phyloP scores from a whole-genome alignment of 2,113 vertebrate species.

The Prolemur simus region DNA sequence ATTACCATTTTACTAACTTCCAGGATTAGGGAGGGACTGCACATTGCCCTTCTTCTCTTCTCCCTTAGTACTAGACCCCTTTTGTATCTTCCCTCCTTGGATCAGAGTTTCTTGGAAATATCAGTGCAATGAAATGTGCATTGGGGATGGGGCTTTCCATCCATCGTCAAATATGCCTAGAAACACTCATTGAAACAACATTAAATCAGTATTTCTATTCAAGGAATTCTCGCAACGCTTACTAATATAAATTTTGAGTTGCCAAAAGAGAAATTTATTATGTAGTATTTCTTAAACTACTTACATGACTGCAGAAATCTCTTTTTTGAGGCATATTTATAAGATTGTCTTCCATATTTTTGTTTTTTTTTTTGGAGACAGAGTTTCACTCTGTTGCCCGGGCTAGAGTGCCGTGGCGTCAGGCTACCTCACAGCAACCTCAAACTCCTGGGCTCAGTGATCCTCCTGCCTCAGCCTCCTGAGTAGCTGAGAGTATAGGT shows the following conservation, averaged over 20 bases:
- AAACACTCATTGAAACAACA: neutral
- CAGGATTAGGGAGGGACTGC: neutral
- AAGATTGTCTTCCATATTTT: neutral
- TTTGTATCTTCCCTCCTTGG: neutral
- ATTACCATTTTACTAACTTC: constrained; percentile 30
- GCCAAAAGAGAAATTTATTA: constrained; percentile 20
- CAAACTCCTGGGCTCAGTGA: no score
- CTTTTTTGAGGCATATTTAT: constrained; percentile 24
- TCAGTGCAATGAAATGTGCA: neutral
- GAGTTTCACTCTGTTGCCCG: no score
- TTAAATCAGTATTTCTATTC: constrained; percentile 2
- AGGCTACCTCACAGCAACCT: no score
- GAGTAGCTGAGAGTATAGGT: no score
- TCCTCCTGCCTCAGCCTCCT: no score
- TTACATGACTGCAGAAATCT: neutral
- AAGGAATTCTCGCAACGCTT: constrained; percentile 36
- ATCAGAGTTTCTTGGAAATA: neutral
- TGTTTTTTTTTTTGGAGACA: neutral
- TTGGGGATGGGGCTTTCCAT: neutral
- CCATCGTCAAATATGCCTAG: neutral
- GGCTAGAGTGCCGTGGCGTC: no score
- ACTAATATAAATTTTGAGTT: constrained; percentile 32
- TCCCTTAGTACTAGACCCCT: neutral
- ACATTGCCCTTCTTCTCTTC: neutral
- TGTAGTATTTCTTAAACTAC: neutral